Percentiles rank a stretch among this genome's conserved stretches.
Conservation (phyloP, 2,888 invertebrate species). For the Mesorhabditis belari region DNA sequence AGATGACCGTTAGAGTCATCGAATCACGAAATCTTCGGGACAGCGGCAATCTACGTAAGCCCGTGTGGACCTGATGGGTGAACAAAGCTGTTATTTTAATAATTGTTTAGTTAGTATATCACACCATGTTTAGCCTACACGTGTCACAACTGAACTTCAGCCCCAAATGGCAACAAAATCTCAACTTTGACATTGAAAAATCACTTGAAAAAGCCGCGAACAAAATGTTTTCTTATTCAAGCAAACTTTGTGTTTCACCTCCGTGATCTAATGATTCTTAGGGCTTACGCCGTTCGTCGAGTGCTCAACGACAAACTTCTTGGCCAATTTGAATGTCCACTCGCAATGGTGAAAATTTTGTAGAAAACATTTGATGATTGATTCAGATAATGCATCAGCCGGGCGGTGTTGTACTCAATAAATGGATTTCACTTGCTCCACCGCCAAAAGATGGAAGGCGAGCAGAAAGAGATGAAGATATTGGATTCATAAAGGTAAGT, state of each 20-base stretch:
- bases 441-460: conserved; percentile 22
- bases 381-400: conserved; percentile 19
- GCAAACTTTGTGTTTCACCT: background rate
- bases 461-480: conserved; percentile 26
- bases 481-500: conserved; percentile 42
- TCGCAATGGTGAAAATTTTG: background rate
- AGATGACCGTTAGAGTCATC: conserved; percentile 24
- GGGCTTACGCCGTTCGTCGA: conserved; percentile 2
- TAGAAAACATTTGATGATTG: conserved; percentile 2
- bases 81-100: background rate
- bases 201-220: conserved; percentile 20
- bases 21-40: conserved; percentile 28
- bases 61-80: background rate
- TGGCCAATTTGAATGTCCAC: conserved; percentile 1
- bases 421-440: conserved; percentile 37
- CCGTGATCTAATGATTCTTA: background rate
- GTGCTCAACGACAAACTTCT: background rate
- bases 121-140: conserved; percentile 12
- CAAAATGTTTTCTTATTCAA: conserved; percentile 19
- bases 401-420: conserved; percentile 18
- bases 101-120: too few relatives aligned
- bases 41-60: conserved; percentile 1
- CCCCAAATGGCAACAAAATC: conserved; percentile 27
- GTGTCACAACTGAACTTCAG: conserved; percentile 21
- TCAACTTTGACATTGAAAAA: conserved; percentile 10